Evolutionary conservation across 2,888 invertebrate species (phyloP), one percentile per base, ranked within the genome.

Genomic region (Carabus problematicus): DNA sequence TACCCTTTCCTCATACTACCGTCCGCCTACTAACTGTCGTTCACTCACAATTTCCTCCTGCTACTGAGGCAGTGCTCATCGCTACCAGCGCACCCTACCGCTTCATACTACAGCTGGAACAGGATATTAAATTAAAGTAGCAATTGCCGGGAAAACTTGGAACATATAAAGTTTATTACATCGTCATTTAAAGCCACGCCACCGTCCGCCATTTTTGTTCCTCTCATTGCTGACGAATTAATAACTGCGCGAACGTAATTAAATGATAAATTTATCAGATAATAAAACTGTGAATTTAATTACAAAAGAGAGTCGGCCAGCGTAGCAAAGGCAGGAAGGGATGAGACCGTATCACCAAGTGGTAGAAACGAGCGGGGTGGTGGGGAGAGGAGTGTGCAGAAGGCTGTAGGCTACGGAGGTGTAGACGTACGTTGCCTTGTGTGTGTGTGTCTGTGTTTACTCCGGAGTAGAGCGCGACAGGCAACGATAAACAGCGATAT

Each of bases 371-470:
- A 78, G 81, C 81, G 82, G 82, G 82, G 78, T 3, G 45, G 45
- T 4, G 14, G 3, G 14, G n/a, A 12, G 14, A 12, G 14, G 11
- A 45, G 45, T 3, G 79, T n/a, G 76, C 76, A 76, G 79, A 79
- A 80, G 81, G 79, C 81, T 81, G 82, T 82, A 83, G 55, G 29
- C 40, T 47, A 59, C 84, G 84, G 84, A 83, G 83, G 84, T 83
- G 82, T 84, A 84, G 84, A 83, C 84, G 84, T 84, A 84, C 84
- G 84, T 84, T 84, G 85, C 84, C 84, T 85, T 85, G 84, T 82
- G 84, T 66, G 47, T 58, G 58, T 66, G 29, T 29, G 29, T 29
- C 29, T 29, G 29, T 66, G 66, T 66, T 66, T 66, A 49, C 66
- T 16, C 39, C 52, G 12, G n/a, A 12, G 12, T 8, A 7, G n/a